Base-by-base conservation (phyloP, 2,797 vertebrate species). In the Brachymystax lenok region DNA sequence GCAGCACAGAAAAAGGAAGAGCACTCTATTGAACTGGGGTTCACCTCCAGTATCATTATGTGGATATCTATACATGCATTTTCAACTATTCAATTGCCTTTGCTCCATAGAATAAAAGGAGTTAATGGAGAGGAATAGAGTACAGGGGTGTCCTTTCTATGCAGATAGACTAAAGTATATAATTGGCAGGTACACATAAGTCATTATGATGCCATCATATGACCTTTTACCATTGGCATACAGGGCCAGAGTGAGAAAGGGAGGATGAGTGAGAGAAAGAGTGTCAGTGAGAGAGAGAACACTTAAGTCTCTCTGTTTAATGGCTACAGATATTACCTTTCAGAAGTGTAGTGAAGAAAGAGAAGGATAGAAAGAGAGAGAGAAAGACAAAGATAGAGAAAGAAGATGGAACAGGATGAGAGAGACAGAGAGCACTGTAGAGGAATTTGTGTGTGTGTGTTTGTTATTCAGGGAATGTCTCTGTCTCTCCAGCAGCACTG, bases 381-480 rank as follows among this genome's bases (percentile, higher is more conserved):
- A 72, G 17, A 66, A 4, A 66, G 67, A 71, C 33, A 69, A 24
- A 70, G 35, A 71, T 50, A 70, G 78, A 54, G 77, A 77, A 71
- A 85, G 63, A 16, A 68, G 75, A 74, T 70, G 76, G 79, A 27
- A 52, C 6, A 71, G 77, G 73, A 28, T 69, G 52, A 35, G 63
- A 28, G 27, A 66, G 63, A 68, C 19, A 74, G 40, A 17, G 40
- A 61, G 63, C 59, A 50, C 33, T 40, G 5, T n/a, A 50, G 17
- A 40, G 40, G 19, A 50, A 40, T 40, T 2, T 51, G 17, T 14
- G n/a, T n/a, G 16, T 40, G n/a, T 70, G 40, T 19, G 12, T 19
- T 24, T 50, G 40, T 19, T 46, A 70, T 40, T 40, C 33, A 70
- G 35, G 16, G 35, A 70, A 30, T 70, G 17, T 71, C 35, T 52